phyloP scores from a whole-genome alignment of 1,140 invertebrate genomes.

The Drosophila ironensis region DNA sequence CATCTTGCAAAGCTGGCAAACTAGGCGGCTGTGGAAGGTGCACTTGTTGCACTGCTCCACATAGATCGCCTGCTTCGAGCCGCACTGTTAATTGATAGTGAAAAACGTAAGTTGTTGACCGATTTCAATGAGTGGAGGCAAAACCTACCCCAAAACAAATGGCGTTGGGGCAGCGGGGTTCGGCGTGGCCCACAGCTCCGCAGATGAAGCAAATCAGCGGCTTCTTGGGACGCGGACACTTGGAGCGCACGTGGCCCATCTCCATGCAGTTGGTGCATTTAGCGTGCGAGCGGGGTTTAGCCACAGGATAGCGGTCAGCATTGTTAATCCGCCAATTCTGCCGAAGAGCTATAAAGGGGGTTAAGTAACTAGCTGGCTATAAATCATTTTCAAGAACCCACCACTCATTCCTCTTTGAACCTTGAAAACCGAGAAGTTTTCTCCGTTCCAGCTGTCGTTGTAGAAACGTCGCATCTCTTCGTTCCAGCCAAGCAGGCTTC shows the following conservation, averaged over 20 bases:
- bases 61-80: conserved; percentile 84
- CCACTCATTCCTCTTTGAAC: conserved; percentile 46
- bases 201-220: conserved; percentile 85
- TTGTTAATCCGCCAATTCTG: conserved; percentile 54
- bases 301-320: conserved; percentile 77
- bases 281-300: conserved; percentile 52
- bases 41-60: conserved; percentile 85
- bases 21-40: conserved; percentile 82
- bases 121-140: not conserved
- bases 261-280: conserved; percentile 85
- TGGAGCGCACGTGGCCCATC: conserved; percentile 84
- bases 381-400: conserved; percentile 1
- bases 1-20: conserved; percentile 85
- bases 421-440: conserved; percentile 84
- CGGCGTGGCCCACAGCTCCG: conserved; percentile 84
- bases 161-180: conserved; percentile 85
- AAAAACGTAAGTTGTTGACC: not conserved
- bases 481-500: conserved; percentile 69
- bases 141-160: conserved; percentile 86
- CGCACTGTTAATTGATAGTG: conserved; percentile 83
- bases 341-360: conserved; percentile 19
- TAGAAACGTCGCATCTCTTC: conserved; percentile 85
- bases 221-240: conserved; percentile 82
- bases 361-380: too few species aligned
- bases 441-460: conserved; percentile 85